Conservation (phyloP, 2,888 invertebrate genomes). For the Sphinx pinastri region DNA sequence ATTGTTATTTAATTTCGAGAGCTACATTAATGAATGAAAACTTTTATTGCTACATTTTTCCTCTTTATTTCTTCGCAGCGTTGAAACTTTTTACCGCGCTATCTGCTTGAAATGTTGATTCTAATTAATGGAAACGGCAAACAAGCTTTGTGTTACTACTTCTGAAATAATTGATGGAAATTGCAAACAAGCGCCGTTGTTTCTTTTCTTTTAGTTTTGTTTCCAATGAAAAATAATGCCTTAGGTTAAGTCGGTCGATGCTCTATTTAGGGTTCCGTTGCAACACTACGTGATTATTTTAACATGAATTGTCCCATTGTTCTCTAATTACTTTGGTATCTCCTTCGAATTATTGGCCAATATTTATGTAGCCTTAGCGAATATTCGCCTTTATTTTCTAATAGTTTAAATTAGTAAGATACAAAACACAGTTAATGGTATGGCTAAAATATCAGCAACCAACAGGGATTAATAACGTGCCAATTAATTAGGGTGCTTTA, state of each 20-base stretch:
- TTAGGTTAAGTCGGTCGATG: neutral
- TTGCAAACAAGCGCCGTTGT: neutral
- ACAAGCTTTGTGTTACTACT: conserved; percentile 10
- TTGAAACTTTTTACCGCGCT: conserved; percentile 5
- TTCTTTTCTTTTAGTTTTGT: neutral
- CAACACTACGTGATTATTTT: too few relatives aligned
- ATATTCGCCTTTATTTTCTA: too few relatives aligned
- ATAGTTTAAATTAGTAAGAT: too few relatives aligned
- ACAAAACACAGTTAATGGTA: too few relatives aligned
- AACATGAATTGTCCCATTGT: too few relatives aligned
- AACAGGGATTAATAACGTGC: too few relatives aligned
- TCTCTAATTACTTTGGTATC: too few relatives aligned
- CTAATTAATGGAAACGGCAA: conserved; percentile 17
- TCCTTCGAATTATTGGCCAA: too few relatives aligned
- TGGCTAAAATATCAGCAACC: too few relatives aligned
- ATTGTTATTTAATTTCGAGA: too few relatives aligned
- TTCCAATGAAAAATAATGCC: neutral
- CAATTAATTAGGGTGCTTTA: too few relatives aligned
- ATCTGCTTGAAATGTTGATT: conserved; percentile 19
- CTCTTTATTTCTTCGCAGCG: neutral
- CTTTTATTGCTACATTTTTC: neutral
- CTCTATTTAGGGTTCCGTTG: neutral
- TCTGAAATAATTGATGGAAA: conserved; percentile 17
- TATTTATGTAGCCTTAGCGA: too few relatives aligned
- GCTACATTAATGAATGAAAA: neutral